phyloP scores from a whole-genome alignment of 2,888 invertebrate species.

The Ornithoptera priamus region DNA sequence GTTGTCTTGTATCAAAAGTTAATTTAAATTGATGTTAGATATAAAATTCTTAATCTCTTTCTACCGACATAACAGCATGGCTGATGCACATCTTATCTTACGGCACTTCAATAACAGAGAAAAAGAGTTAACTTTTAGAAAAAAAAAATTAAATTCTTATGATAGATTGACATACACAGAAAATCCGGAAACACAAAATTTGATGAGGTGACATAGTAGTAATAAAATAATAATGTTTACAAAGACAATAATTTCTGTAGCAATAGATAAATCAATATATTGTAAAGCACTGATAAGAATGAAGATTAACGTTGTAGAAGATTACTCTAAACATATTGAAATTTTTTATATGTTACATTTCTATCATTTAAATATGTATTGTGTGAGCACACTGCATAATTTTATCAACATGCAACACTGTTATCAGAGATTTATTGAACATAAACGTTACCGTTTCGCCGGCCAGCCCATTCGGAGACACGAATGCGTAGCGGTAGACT shows the following conservation, averaged over 20 bases:
- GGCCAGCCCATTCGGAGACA: neutral
- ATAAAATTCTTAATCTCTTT: too few species aligned
- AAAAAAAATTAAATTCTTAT: too few species aligned
- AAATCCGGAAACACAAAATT: too few species aligned
- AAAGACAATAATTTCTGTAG: neutral
- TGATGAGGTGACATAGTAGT: neutral
- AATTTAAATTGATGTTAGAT: too few species aligned
- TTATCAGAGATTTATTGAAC: slow-evolving; percentile 2
- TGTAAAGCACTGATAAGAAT: neutral
- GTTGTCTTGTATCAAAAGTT: too few species aligned
- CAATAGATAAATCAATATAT: neutral
- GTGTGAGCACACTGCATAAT: neutral
- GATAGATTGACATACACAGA: too few species aligned
- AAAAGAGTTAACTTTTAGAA: too few species aligned
- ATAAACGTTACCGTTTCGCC: neutral
- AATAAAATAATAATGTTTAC: neutral
- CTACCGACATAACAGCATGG: too few species aligned
- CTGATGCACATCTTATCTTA: too few species aligned
- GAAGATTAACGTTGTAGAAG: neutral
- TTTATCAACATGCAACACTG: neutral
- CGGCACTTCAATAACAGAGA: too few species aligned
- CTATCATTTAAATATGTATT: neutral
- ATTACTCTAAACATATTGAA: neutral
- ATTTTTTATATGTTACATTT: neutral
- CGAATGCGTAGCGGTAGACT: slow-evolving; percentile 28